These are phyloP conservation scores for Panonychus citri DNA, from an alignment of 1,140 invertebrate genomes.

Conservation along the genomic window DNA sequence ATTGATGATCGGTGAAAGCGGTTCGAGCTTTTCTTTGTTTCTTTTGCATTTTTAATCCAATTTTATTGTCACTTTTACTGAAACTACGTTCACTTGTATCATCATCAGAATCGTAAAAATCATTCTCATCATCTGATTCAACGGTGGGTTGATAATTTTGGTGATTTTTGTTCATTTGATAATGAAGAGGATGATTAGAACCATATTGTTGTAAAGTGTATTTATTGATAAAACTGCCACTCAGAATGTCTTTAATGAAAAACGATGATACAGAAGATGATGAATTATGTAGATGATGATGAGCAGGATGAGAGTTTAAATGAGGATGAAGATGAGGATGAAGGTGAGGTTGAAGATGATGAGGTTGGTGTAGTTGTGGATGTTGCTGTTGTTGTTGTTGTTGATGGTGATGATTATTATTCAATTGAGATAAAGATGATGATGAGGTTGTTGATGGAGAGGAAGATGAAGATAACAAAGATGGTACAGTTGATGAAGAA, in stretches of 20 bases:
- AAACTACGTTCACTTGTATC: background rate
- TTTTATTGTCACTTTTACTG: background rate
- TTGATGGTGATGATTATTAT: too few species aligned
- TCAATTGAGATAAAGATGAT: too few species aligned
- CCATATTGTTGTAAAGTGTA: background rate
- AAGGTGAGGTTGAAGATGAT: background rate
- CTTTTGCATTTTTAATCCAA: slow-evolving; percentile 29
- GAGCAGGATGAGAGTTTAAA: too few species aligned
- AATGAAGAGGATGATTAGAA: background rate
- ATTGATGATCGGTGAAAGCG: slow-evolving; percentile 92
- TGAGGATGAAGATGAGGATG: too few species aligned
- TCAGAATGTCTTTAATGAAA: background rate
- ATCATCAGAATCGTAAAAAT: background rate
- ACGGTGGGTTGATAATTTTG: background rate
- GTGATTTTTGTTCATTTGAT: too few species aligned
- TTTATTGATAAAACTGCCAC: background rate
- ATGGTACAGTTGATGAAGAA: background rate
- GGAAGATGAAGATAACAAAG: background rate
- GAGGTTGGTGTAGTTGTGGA: background rate
- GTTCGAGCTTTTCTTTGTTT: slow-evolving; percentile 92
- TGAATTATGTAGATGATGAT: too few species aligned
- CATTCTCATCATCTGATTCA: background rate
- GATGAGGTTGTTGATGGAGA: background rate
- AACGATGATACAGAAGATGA: background rate
- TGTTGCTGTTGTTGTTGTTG: too few species aligned